A percentile compares a stretch with the other conserved stretches of the same genome.
These are phyloP conservation scores for Petroica traversi DNA, from an alignment of 2,113 vertebrate species.

Conservation along the genomic window DNA sequence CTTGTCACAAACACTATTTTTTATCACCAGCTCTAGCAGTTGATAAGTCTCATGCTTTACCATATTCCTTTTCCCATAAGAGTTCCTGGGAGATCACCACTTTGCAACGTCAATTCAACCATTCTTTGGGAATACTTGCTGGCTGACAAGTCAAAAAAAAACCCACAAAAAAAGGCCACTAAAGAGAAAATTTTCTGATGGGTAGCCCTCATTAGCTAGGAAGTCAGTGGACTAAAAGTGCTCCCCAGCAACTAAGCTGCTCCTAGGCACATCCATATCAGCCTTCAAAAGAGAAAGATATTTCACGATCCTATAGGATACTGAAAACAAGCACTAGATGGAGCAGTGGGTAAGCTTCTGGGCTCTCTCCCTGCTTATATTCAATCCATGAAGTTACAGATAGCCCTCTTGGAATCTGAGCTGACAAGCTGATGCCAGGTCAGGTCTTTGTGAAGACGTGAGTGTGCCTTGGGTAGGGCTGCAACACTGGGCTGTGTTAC, in stretches of 20 bases:
- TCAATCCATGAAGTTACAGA: neutral
- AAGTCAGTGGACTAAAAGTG: neutral
- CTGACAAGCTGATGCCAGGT: neutral
- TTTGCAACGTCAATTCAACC: neutral
- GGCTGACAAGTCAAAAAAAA: neutral
- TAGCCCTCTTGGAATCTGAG: neutral
- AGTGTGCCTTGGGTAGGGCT: neutral
- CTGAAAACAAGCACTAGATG: conserved; percentile 59
- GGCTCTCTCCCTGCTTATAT: neutral
- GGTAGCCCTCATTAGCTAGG: neutral
- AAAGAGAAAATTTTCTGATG: neutral
- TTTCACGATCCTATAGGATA: neutral
- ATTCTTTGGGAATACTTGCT: neutral
- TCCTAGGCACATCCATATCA: neutral
- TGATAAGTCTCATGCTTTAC: neutral
- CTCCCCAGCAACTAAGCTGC: neutral
- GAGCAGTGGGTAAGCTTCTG: conserved; percentile 48
- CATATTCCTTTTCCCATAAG: rapidly evolving
- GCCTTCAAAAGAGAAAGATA: neutral
- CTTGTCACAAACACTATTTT: neutral
- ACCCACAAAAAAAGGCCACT: neutral
- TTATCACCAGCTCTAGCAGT: neutral
- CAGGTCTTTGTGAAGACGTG: neutral
- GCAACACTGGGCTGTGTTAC: neutral
- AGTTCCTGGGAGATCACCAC: neutral